Base-by-base conservation (phyloP, 2,888 invertebrate species). In the Campoletis raptor region DNA sequence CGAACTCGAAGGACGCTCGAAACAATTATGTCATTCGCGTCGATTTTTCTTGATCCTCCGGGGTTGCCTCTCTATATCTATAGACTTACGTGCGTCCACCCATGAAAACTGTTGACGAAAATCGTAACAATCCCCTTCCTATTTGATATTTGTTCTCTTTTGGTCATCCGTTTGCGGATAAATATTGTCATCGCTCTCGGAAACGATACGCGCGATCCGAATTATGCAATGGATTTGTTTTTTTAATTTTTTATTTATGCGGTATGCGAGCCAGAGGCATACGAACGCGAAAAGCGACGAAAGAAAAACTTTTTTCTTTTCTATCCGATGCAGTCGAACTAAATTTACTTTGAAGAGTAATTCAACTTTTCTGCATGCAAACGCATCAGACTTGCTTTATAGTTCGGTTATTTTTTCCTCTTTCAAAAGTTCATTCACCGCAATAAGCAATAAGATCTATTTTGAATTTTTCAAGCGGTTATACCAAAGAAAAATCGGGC, bases 11-110 rank as follows among this genome's bases (percentile, higher is more conserved):
- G 80, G 82, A 85, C 85, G 66, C 82, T 87, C 76, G 84, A 89
- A 89, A 89, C 88, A 89, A 89, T 90, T 89, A 90, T 87, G 82
- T 87, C 83, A 86, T 89, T 88, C 85, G 81, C 81, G 85, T 81
- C 81, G 82, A 85, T 76, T 88, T 87, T 86, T 80, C 84, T 87
- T 83, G 87, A 86, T 88, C 81, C 86, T 74, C 48, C 42, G 57
- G 72, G 66, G 61, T 48, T 18, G 36, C 21, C 72, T 37, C 36
- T 30, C 45, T 72, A 76, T 72, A 76, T 76, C 30, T 74, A 42
- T 12, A 52, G 45, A 74, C 2, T 21, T 15, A 72, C 24, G 42
- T 81, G 18, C 8, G 21, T 30, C 18, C 18, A 69, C 52, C 12
- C 24, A 52, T 81, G n/a, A 4, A 12, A 30, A 3, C 6, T 48